A percentile compares a stretch with the other conserved stretches of the same genome.
Evolutionary conservation across 2,113 vertebrate species (phyloP).

Genomic region (Cygnus buccinator): DNA sequence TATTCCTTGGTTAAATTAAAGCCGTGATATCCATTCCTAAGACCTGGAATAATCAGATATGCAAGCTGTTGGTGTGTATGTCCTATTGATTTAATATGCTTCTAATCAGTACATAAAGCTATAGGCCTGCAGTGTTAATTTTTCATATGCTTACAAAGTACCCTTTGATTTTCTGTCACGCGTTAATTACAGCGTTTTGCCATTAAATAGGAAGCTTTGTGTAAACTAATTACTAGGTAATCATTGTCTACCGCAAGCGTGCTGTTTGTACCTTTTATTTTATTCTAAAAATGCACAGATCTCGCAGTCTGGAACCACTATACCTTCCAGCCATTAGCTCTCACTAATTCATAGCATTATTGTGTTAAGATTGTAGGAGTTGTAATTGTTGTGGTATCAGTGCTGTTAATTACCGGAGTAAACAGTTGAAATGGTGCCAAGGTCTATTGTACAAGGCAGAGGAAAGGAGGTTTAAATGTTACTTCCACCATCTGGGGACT

Average conservation of each 20-base stretch:
- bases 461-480: conserved; percentile 95
- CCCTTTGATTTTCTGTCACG: conserved; percentile 99
- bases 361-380: conserved; percentile 87
- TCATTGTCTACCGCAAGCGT: conserved; percentile 92
- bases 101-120: conserved; percentile 91
- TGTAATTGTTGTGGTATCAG: conserved; percentile 97
- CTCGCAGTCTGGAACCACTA: conserved; percentile 87
- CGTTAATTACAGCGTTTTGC: conserved; percentile 98
- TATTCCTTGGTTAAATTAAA: conserved; percentile 53
- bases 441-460: conserved; percentile 95
- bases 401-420: conserved; percentile 99
- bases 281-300: conserved; percentile 87
- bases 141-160: conserved; percentile 97
- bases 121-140: conserved; percentile 92
- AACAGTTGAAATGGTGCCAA: conserved; percentile 98
- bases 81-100: conserved; percentile 92
- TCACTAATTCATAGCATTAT: conserved; percentile 93
- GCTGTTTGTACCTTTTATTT: conserved; percentile 95
- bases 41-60: conserved; percentile 72
- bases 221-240: conserved; percentile 99
- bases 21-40: conserved; percentile 35
- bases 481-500: conserved; percentile 98
- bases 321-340: conserved; percentile 95
- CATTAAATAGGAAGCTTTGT: conserved; percentile 98
- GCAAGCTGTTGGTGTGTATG: conserved; percentile 84